Conservation (phyloP, 2,113 vertebrate genomes). For the Propithecus coquereli region DNA sequence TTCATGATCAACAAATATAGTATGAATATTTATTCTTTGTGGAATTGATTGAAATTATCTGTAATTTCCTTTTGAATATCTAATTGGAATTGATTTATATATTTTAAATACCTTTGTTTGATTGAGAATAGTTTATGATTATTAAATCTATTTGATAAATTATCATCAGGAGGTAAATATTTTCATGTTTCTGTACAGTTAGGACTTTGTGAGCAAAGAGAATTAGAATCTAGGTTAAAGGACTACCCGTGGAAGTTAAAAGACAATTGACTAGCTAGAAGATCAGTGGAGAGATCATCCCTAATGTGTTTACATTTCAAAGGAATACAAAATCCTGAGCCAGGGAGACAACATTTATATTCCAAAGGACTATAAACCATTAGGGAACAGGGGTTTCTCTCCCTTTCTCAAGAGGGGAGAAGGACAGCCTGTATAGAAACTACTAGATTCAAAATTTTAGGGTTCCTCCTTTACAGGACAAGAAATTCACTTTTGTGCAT, state of each 20-base stretch:
- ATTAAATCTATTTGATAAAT: not conserved
- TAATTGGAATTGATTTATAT: not conserved
- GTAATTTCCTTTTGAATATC: not conserved
- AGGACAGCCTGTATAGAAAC: not conserved
- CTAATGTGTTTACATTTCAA: not conserved
- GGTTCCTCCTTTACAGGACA: not conserved
- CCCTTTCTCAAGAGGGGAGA: not conserved
- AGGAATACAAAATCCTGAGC: not conserved
- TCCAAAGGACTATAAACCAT: not conserved
- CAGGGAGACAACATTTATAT: not conserved
- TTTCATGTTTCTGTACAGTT: not conserved
- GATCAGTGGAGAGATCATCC: not conserved
- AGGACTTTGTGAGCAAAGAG: not conserved
- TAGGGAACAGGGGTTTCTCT: not conserved
- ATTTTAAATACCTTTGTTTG: not conserved
- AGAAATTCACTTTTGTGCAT: not conserved
- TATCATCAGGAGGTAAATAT: not conserved
- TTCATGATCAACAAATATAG: not conserved
- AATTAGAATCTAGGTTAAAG: not conserved
- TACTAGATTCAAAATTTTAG: not conserved
- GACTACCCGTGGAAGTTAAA: not conserved
- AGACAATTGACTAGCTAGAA: not conserved
- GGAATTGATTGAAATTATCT: not conserved
- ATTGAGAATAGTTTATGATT: not conserved
- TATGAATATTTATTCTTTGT: not conserved